These are phyloP conservation scores for Apodemus agrarius DNA, from an alignment of 2,797 vertebrate genomes.

Conservation along the genomic window DNA sequence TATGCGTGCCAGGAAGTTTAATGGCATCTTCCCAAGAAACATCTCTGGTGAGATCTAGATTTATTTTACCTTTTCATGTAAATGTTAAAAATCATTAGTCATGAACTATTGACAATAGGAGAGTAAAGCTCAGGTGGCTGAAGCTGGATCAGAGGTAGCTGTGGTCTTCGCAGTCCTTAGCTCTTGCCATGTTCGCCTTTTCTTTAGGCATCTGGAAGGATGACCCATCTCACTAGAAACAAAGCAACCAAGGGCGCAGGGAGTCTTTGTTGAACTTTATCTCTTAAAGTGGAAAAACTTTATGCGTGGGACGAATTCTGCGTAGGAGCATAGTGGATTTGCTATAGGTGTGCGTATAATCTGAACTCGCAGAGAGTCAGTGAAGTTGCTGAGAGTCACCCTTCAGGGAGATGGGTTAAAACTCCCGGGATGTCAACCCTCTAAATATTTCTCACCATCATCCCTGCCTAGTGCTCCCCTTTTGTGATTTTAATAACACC, in stretches of 20 bases:
- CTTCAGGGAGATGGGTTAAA: not conserved
- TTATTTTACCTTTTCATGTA: not conserved
- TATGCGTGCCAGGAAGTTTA: not conserved
- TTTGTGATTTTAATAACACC: not conserved
- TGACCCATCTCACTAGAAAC: not conserved
- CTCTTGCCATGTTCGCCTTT: not conserved
- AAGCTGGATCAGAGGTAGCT: not conserved
- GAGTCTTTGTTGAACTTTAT: not conserved
- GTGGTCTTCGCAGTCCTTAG: not conserved
- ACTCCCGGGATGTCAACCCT: not conserved
- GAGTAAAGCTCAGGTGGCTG: not conserved
- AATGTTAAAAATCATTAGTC: not conserved
- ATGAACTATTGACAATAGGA: not conserved
- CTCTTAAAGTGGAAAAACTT: not conserved
- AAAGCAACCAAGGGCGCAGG: not conserved
- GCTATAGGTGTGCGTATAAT: not conserved
- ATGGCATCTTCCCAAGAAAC: not conserved
- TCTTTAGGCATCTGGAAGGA: not conserved
- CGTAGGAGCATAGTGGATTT: not conserved
- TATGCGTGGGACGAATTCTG: not conserved
- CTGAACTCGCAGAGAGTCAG: rapidly evolving
- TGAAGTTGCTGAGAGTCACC: too few species aligned
- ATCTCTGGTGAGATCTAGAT: not conserved
- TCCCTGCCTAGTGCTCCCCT: not conserved
- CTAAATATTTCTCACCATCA: not conserved